Evolutionary conservation across 1,140 invertebrate species (phyloP).

Genomic region (Macrobrachium nipponense): DNA sequence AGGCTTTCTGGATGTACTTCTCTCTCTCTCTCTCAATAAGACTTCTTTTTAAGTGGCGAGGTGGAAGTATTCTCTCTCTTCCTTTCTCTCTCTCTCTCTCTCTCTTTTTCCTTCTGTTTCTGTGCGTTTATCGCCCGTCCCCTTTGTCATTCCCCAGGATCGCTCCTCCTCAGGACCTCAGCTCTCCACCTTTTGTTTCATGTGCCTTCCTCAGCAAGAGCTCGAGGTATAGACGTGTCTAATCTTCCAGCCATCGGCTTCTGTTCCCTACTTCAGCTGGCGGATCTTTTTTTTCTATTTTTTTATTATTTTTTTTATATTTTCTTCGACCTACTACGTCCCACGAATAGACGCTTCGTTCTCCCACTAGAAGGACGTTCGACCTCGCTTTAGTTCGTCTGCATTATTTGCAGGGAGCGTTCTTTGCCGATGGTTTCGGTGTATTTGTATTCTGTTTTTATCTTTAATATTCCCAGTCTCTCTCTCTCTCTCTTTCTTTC

Average conservation of each 20-base stretch:
- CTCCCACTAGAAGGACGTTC: background rate
- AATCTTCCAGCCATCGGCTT: background rate
- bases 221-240: background rate
- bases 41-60: no score
- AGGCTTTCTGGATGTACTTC: background rate
- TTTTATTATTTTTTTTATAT: background rate
- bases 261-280: no score
- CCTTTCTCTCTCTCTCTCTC: slow-evolving; percentile 22
- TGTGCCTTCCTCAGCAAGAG: slow-evolving; percentile 1
- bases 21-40: slow-evolving; percentile 15
- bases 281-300: background rate
- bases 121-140: background rate
- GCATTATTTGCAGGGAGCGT: background rate
- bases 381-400: background rate
- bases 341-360: background rate
- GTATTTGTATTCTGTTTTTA: no score
- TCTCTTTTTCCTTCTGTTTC: background rate
- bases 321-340: background rate
- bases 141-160: background rate
- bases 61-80: no score
- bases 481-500: slow-evolving; percentile 9
- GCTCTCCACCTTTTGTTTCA: background rate
- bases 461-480: background rate
- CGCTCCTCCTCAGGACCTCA: background rate
- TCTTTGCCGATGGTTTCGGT: background rate